Evolutionary conservation across 64 coral and sea anemone species (phyloP), one percentile per base, ranked within the genome.

Genomic region (Anthopleura sola): DNA sequence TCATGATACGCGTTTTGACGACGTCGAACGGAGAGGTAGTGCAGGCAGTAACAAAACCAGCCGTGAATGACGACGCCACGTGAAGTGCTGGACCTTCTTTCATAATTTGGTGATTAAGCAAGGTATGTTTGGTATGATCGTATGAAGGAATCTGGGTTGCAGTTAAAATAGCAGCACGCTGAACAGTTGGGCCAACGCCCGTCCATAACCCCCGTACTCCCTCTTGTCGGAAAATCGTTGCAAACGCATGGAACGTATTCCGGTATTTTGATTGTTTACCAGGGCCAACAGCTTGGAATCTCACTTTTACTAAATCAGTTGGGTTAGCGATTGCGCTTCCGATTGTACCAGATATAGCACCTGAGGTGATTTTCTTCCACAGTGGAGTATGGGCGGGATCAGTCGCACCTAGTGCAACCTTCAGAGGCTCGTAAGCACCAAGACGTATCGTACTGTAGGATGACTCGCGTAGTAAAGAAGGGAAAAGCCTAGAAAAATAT

Each of bases 371-470:
- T 80, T 99, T 99, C 75, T 99, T 99, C 97, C 93, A 99, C 23
- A 99, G 81, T 14, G 97, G 92, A 44, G 97, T 92, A 26, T 90
- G 87, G 0, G 97, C 90, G 57, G 93, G 82, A 58, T 99, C 90
- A 48, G 87, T 89, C 17, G 93, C 97, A 3, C 97, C 97, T 32
- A 99, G 85, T 28, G 86, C 55, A 37, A 90, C 71, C 74, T 99
- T 99, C 10, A 92, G 28, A 54, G 97, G 97, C 75, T 99, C 97
- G 88, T 99, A 99, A 31, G 93, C 93, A 60, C 97, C 97, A 53
- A 99, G 97, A 21, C 97, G 93, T 87, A 95, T 99, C 6, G 93
- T 94, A 64, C 93, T 99, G 82, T 99, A 99, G 2, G 93, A 94
- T 17, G 93, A 90, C 75, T 99, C 92, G 60, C 97, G 83, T 64